Conservation (phyloP, 2,888 invertebrate genomes). For the Netelia melanura region DNA sequence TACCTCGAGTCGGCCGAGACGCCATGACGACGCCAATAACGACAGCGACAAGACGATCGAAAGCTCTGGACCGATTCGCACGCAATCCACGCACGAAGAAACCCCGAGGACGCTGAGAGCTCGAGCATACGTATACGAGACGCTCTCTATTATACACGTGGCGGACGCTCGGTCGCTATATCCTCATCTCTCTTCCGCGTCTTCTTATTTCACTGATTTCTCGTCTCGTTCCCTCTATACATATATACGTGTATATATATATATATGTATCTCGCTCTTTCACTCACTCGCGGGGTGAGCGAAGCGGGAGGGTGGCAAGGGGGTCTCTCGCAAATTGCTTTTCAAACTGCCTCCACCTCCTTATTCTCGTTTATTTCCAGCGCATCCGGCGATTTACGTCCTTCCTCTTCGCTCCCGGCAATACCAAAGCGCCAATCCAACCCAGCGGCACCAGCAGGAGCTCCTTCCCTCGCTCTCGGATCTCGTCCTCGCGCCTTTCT, state of each 20-base stretch:
- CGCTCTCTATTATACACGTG: conserved; percentile 66
- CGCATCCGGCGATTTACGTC: conserved; percentile 74
- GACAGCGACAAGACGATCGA: conserved; percentile 22
- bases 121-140: conserved; percentile 32
- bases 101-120: conserved; percentile 59
- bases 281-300: conserved; percentile 44
- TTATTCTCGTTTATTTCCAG: conserved; percentile 73
- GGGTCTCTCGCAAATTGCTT: conserved; percentile 70
- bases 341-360: conserved; percentile 71
- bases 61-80: conserved; percentile 68
- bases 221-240: conserved; percentile 19
- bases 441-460: conserved; percentile 34
- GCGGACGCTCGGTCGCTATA: conserved; percentile 38
- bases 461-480: conserved; percentile 40
- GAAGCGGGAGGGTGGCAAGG: not conserved
- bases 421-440: conserved; percentile 41
- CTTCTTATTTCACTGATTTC: conserved; percentile 6
- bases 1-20: conserved; percentile 9
- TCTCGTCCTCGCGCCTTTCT: conserved; percentile 50
- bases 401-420: conserved; percentile 64
- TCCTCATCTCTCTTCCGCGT: conserved; percentile 44
- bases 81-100: conserved; percentile 64
- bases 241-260: not conserved
- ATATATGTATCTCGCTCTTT: conserved; percentile 47
- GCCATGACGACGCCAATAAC: conserved; percentile 1